Conservation (phyloP, 2,797 vertebrate genomes). For the Microctenopoma steveboyesi region DNA sequence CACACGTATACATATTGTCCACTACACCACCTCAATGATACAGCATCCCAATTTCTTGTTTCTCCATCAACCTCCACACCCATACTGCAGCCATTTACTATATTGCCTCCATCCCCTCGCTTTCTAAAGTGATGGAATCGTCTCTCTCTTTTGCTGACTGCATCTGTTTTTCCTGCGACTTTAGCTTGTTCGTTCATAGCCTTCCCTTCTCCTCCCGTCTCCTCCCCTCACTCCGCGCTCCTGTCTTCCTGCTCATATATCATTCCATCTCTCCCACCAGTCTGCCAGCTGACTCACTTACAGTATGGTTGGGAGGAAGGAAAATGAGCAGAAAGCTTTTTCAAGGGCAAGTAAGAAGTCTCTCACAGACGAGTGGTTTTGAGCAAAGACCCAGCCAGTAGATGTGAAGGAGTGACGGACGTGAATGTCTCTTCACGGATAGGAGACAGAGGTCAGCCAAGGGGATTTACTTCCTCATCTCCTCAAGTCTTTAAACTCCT, state of each 20-base stretch:
- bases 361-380: conserved; percentile 47
- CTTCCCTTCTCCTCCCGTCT: conserved; percentile 9
- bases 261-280: conserved; percentile 68
- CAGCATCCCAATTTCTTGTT: conserved; percentile 8
- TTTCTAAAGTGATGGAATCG: conserved; percentile 71
- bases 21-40: conserved; percentile 5
- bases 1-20: conserved; percentile 3
- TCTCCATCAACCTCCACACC: conserved; percentile 40
- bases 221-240: neutral
- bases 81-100: conserved; percentile 70
- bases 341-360: conserved; percentile 54
- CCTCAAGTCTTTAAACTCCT: conserved; percentile 13
- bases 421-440: conserved; percentile 37
- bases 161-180: conserved; percentile 63
- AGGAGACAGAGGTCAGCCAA: conserved; percentile 27
- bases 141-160: conserved; percentile 73
- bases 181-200: conserved; percentile 68
- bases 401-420: conserved; percentile 24
- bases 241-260: conserved; percentile 63
- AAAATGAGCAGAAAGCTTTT: conserved; percentile 49
- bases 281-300: conserved; percentile 79
- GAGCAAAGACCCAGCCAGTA: conserved; percentile 11
- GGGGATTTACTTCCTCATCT: neutral
- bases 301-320: conserved; percentile 33
- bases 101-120: conserved; percentile 46